Evolutionary conservation across 2,113 vertebrate genomes (phyloP), one percentile per base, ranked within the genome.

Genomic region (Platycercus adscitus): DNA sequence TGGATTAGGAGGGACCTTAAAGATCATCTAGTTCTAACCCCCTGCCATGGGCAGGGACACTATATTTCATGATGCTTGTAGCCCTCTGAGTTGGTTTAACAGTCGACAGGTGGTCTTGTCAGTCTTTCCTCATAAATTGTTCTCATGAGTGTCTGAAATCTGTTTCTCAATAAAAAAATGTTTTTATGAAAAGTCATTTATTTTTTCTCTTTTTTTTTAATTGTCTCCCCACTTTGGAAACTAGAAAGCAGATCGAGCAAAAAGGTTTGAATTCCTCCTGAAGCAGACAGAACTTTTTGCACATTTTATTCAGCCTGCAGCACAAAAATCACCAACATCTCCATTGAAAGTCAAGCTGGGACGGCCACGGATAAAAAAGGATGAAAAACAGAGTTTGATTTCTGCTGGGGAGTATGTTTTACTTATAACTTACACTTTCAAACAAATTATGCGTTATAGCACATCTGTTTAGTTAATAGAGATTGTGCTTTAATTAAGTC

Each of bases 251-350:
- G 99, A 99, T 87, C 96, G 98, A 88, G 98, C 99, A 6, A 99
- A 99, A 95, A 98, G 99, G 79, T 99, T 99, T 98, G 99, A 99
- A 91, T 99, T 98, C 95, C 98, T 99, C 60, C 94, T 99, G 95
- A 99, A 99, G 97, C 99, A 99, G 97, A 99, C 99, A 19, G 99
- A 99, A 89, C 98, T 99, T 43, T 99, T 99, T 96, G 98, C 99
- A 77, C 99, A 99, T 97, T 99, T 99, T 79, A 98, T 99, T 97
- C 99, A 99, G 91, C 99, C 99, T 39, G 98, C 98, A 78, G 98
- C 98, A 56, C 99, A 99, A 95, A 99, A 99, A 89, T 98, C 98
- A 6, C 99, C 99, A 89, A 98, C 98, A 0, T 99, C 98, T 84
- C 99, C 98, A 23, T 71, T 99, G 81, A 99, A 98, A 96, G 98